Evolutionary conservation across 2,797 vertebrate species (phyloP).

Genomic region (Rhabdophis nuchalis): DNA sequence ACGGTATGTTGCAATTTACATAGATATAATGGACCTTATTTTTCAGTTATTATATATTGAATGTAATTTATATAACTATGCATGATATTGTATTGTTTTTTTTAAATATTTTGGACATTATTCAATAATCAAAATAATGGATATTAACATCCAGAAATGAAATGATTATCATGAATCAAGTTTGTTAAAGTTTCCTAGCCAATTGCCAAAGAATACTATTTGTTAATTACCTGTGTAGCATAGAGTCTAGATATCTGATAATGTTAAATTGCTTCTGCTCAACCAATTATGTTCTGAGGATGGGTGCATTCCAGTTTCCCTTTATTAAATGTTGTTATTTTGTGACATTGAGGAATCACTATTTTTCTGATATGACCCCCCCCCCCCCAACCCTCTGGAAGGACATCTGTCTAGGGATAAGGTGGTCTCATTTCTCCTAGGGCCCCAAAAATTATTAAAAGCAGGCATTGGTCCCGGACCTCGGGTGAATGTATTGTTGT

Average conservation of each 20-base stretch:
- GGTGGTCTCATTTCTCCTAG: background rate
- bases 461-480: background rate
- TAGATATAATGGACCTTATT: background rate
- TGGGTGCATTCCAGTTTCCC: background rate
- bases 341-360: background rate
- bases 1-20: constrained; percentile 36
- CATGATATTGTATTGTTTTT: background rate
- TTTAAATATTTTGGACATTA: background rate
- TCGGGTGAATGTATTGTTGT: background rate
- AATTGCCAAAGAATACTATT: background rate
- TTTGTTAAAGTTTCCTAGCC: background rate
- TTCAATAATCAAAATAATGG: background rate
- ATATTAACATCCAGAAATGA: background rate
- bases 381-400: background rate
- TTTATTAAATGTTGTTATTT: background rate
- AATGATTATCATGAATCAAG: background rate
- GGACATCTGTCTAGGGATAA: background rate
- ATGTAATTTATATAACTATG: background rate
- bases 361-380: background rate
- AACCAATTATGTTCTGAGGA: background rate
- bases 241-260: background rate
- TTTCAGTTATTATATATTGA: background rate
- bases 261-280: background rate
- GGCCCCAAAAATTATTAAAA: background rate
- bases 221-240: background rate